A percentile compares a stretch with the other conserved stretches of the same genome.
Conservation (phyloP, 2,113 vertebrate species). For the Smithornis capensis region DNA sequence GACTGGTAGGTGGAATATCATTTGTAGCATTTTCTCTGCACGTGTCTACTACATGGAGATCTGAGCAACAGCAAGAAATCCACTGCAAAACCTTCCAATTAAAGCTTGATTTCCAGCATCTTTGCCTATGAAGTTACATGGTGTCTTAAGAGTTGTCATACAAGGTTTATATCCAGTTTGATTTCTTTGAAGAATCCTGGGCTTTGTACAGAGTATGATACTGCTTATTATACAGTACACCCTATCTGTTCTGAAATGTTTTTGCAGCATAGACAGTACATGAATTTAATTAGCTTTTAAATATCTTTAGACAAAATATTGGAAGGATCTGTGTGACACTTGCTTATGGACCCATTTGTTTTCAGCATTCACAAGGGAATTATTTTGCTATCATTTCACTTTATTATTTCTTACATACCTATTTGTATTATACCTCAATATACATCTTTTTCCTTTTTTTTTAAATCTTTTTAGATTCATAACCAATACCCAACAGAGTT, state of each 20-base stretch:
- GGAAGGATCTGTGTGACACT: background rate
- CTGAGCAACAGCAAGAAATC: background rate
- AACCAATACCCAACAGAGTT: constrained; percentile 94
- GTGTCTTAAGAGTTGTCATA: background rate
- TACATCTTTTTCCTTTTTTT: background rate
- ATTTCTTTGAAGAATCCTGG: background rate
- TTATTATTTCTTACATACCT: background rate
- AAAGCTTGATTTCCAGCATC: background rate
- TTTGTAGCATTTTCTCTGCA: background rate
- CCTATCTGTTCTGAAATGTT: background rate
- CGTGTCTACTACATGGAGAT: fast-evolving
- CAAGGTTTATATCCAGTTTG: background rate
- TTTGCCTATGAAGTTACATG: background rate
- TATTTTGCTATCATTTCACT: constrained; percentile 17
- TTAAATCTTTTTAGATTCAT: constrained; percentile 82
- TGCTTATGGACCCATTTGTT: background rate
- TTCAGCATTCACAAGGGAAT: background rate
- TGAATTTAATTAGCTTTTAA: background rate
- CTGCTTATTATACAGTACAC: background rate
- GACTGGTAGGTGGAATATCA: background rate
- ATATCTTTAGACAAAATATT: background rate
- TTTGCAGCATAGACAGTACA: background rate
- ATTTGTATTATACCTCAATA: background rate
- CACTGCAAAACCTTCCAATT: background rate
- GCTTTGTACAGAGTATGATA: background rate